Evolutionary conservation across 1,140 invertebrate genomes (phyloP).

Genomic region (Lordiphosa clarofinis): DNA sequence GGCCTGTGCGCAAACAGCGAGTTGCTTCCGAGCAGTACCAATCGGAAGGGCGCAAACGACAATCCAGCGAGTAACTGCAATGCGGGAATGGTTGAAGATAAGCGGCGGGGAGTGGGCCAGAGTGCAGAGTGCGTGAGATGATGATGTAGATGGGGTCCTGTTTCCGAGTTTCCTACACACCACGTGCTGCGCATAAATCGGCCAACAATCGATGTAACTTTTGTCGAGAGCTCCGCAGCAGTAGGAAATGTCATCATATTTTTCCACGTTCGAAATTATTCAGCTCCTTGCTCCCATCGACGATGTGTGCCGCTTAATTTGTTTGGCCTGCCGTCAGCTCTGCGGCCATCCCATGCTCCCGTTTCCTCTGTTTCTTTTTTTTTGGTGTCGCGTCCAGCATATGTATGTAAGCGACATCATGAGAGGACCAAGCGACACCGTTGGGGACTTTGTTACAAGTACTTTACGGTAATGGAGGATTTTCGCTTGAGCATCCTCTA

Average conservation of each 20-base stretch:
- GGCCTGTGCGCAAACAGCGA: conserved; percentile 39
- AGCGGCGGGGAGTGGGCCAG: conserved; percentile 17
- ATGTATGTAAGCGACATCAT: conserved; percentile 64
- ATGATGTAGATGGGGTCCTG: conserved; percentile 29
- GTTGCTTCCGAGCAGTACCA: conserved; percentile 38
- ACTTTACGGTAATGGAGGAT: conserved; percentile 80
- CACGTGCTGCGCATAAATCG: conserved; percentile 74
- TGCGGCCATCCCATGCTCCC: not conserved
- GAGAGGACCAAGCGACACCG: conserved; percentile 31
- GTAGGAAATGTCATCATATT: conserved; percentile 55
- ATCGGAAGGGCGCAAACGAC: conserved; percentile 26
- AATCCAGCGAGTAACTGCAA: conserved; percentile 39
- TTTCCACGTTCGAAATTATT: conserved; percentile 44
- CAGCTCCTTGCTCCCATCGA: conserved; percentile 23
- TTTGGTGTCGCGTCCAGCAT: conserved; percentile 45
- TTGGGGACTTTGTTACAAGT: conserved; percentile 76
- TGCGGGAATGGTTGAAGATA: conserved; percentile 64
- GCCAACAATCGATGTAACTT: conserved; percentile 73
- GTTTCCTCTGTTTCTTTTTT: conserved; percentile 24
- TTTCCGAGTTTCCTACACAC: conserved; percentile 27
- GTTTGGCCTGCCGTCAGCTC: conserved; percentile 36
- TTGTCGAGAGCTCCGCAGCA: conserved; percentile 39
- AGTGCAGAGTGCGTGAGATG: conserved; percentile 45
- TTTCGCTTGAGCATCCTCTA: conserved; percentile 80
- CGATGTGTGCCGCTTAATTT: conserved; percentile 68